These are phyloP conservation scores for Noctua fimbriata DNA, from an alignment of 2,888 invertebrate genomes.

Conservation along the genomic window DNA sequence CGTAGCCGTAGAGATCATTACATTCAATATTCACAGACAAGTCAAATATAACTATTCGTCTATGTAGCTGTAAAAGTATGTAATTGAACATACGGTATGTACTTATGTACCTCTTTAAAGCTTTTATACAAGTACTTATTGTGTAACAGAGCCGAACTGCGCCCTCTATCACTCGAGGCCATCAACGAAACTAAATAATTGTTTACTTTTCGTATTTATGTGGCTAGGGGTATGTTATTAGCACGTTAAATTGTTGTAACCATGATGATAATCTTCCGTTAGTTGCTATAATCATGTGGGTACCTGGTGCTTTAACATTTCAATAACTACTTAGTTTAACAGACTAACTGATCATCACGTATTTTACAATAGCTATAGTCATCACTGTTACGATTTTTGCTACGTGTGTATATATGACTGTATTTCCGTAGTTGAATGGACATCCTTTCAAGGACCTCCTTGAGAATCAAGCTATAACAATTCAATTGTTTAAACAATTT, in stretches of 20 bases:
- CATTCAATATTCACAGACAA: not conserved
- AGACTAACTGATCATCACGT: not conserved
- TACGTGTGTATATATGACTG: not conserved
- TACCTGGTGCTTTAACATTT: not conserved
- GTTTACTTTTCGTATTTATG: slow-evolving; percentile 14
- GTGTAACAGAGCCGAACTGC: slow-evolving; percentile 32
- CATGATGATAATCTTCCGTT: not conserved
- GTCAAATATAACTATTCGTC: not conserved
- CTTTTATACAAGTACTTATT: slow-evolving; percentile 20
- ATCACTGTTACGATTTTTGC: not conserved
- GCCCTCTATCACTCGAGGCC: slow-evolving; percentile 36
- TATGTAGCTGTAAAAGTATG: not conserved
- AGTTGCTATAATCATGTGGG: not conserved
- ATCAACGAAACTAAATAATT: slow-evolving; percentile 19
- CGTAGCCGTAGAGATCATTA: slow-evolving; percentile 35
- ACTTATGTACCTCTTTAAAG: slow-evolving; percentile 2
- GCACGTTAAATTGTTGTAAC: not conserved
- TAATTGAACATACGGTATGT: slow-evolving; percentile 9
- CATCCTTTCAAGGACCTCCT: slow-evolving; percentile 9
- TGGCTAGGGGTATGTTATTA: slow-evolving; percentile 15
- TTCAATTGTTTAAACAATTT: slow-evolving; percentile 37
- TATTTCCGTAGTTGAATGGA: not conserved
- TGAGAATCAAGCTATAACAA: slow-evolving; percentile 17
- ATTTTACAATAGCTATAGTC: not conserved
- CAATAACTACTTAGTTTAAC: not conserved